Evolutionary conservation across 2,888 invertebrate species (phyloP).

Genomic region (Spatulosminthurus flaviceps): DNA sequence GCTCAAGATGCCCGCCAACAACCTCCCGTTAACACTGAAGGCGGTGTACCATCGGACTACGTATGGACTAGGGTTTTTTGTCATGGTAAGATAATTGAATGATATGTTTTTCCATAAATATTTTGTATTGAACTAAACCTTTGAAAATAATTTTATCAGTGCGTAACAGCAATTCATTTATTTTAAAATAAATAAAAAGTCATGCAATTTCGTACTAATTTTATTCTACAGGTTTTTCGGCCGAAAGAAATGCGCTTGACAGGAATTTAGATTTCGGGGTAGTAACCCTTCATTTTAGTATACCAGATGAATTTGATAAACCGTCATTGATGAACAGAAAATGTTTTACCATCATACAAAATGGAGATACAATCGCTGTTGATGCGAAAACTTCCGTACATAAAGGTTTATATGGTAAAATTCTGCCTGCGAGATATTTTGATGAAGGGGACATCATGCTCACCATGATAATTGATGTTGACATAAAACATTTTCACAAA

Average conservation of each 20-base stretch:
- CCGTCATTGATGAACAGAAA: neutral
- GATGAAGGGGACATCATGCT: too few species aligned
- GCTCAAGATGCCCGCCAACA: neutral
- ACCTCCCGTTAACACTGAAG: too few species aligned
- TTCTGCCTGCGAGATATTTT: neutral
- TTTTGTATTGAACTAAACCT: too few species aligned
- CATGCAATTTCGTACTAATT: constrained; percentile 5
- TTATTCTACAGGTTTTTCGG: neutral
- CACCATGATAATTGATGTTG: too few species aligned
- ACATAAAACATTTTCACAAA: too few species aligned
- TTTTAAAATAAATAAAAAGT: too few species aligned
- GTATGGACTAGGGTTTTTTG: constrained; percentile 1
- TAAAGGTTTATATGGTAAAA: constrained; percentile 9
- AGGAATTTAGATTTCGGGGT: constrained; percentile 4
- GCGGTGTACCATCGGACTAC: neutral
- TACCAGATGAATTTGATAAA: neutral
- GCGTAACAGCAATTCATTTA: too few species aligned
- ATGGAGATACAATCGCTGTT: neutral
- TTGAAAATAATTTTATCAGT: too few species aligned
- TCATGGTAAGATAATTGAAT: constrained; percentile 6
- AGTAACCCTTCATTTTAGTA: constrained; percentile 15
- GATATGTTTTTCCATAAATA: neutral
- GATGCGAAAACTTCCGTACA: constrained; percentile 1
- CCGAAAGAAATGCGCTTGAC: neutral
- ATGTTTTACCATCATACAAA: constrained; percentile 5